Evolutionary conservation across 1,140 invertebrate genomes (phyloP), one percentile per base, ranked within the genome.

Genomic region (Hyphantria cunea): DNA sequence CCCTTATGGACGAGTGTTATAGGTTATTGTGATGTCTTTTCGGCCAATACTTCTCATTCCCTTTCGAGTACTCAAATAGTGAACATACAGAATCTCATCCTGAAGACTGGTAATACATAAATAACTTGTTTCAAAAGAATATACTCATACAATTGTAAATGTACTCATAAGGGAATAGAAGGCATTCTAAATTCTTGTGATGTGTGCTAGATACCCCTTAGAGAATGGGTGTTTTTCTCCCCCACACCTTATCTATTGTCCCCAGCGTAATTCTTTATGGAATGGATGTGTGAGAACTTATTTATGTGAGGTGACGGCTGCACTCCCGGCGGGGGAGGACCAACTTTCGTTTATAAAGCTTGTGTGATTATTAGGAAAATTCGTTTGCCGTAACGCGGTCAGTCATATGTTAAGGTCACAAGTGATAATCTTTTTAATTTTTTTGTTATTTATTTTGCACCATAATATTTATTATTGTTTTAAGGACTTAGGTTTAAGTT

Each of bases 401-500:
- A 84, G 82, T 86, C 80, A 82, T 60, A 72, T 73, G 67, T 75
- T 78, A 76, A 79, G 70, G 59, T 64, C 80, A 81, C 64, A 80
- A 74, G 73, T 81, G 71, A 79, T 80, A 79, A 73, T 39, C 74
- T 78, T 75, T 82, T 77, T 64, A 66, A 75, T 78, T 72, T 68
- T 79, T 80, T 76, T 76, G 76, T 76, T 78, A 78, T 85, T 82
- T 72, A 75, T 77, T 89, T 88, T 78, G 86, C 86, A 90, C 85
- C 84, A 82, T 87, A 86, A 83, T 86, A 79, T 88, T 90, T 85
- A 83, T 84, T 80, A 82, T 74, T 74, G 73, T 79, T 82, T 80
- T 84, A 83, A 86, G 74, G 52, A 53, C 59, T 82, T 86, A 86
- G 86, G 50, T 77, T 89, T 86, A 90, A 86, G 88, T 90, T 68